Conservation (phyloP, 2,888 invertebrate species). For the Pomacea canaliculata region DNA sequence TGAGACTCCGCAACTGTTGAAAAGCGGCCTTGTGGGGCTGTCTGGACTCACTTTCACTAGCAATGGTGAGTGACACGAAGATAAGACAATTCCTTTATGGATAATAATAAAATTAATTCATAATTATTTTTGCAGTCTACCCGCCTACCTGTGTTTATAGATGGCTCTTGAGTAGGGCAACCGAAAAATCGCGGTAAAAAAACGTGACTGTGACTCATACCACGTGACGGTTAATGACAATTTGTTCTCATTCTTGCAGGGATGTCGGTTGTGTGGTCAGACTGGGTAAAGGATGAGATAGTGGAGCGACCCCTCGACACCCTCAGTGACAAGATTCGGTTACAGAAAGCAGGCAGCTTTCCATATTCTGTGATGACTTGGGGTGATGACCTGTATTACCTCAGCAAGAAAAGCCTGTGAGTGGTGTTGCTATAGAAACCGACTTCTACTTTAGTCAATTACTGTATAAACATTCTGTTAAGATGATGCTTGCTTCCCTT, state of each 20-base stretch:
- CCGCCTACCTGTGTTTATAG: too few species aligned
- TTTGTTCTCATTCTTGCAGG: neutral
- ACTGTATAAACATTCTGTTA: too few species aligned
- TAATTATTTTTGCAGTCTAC: too few species aligned
- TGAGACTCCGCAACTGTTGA: neutral
- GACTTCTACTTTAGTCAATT: too few species aligned
- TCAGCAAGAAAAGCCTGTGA: constrained; percentile 5
- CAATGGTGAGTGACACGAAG: neutral
- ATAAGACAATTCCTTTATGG: too few species aligned
- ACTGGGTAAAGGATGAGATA: constrained; percentile 4
- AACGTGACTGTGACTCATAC: too few species aligned
- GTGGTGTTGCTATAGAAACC: too few species aligned
- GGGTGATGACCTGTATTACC: constrained; percentile 13
- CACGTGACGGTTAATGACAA: too few species aligned
- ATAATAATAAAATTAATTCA: too few species aligned
- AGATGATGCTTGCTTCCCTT: too few species aligned
- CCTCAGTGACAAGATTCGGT: neutral
- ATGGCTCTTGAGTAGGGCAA: too few species aligned
- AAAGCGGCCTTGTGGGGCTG: neutral
- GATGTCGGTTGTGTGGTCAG: constrained; percentile 3
- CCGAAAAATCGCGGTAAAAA: too few species aligned
- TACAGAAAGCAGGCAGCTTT: constrained; percentile 5
- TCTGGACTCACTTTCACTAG: constrained; percentile 10
- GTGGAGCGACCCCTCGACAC: neutral
- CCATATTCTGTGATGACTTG: neutral